Evolutionary conservation across 2,888 invertebrate genomes (phyloP).

Genomic region (Andrena bucephala): DNA sequence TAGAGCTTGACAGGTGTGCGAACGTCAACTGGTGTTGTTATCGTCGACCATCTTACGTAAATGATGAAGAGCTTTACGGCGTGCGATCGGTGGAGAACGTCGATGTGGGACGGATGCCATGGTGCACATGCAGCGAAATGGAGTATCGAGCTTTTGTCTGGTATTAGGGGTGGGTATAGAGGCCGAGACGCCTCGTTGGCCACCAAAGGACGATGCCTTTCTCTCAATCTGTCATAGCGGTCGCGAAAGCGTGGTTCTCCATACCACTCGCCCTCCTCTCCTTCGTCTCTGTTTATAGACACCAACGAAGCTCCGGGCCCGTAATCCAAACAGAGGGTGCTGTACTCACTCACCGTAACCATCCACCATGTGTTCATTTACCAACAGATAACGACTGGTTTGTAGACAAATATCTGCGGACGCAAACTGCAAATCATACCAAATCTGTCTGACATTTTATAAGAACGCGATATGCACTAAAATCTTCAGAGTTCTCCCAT

Average conservation of each 20-base stretch:
- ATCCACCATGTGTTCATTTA: conserved; percentile 80
- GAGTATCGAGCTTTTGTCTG: conserved; percentile 69
- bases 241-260: conserved; percentile 67
- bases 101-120: conserved; percentile 40
- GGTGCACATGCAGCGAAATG: conserved; percentile 62
- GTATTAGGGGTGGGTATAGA: conserved; percentile 59
- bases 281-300: conserved; percentile 79
- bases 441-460: not conserved
- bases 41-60: conserved; percentile 52
- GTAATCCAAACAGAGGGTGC: conserved; percentile 83
- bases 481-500: too few species aligned
- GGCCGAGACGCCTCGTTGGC: conserved; percentile 80
- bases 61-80: conserved; percentile 53
- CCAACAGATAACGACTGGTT: conserved; percentile 57
- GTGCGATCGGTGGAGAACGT: conserved; percentile 31
- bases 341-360: conserved; percentile 81
- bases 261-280: conserved; percentile 62
- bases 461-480: too few species aligned
- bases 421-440: conserved; percentile 36
- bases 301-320: conserved; percentile 75
- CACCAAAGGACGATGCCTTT: conserved; percentile 77
- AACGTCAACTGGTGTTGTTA: conserved; percentile 29
- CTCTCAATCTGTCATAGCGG: conserved; percentile 79
- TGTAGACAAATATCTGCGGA: conserved; percentile 50
- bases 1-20: conserved; percentile 39